Evolutionary conservation across 2,888 invertebrate genomes (phyloP), one percentile per base, ranked within the genome.

Genomic region (Lagria hirta): DNA sequence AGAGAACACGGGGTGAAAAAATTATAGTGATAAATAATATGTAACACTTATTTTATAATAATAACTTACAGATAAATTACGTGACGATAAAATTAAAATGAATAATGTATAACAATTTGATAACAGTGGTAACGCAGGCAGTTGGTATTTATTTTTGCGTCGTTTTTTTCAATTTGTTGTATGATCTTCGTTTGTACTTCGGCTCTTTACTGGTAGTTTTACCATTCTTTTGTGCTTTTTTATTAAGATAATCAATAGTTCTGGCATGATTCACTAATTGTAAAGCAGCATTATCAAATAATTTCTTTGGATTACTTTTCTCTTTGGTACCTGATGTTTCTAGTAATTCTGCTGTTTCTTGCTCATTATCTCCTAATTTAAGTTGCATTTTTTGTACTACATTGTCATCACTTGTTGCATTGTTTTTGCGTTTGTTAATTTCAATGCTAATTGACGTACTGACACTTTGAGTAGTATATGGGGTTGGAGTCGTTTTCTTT

Each of bases 401-500:
- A n/a, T n/a, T n/a, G n/a, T n/a, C n/a, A n/a, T n/a, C n/a, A n/a
- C n/a, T n/a, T n/a, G n/a, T n/a, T n/a, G n/a, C n/a, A n/a, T n/a
- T 21, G 4, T 13, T 48, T 30, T 61, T 61, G 21, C 53, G 62
- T 51, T 71, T 73, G 28, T 76, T 76, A 4, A 78, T 70, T 59
- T 76, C 71, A 34, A 75, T 71, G 60, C 75, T 79, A 3, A 77
- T 73, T 1, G 77, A 77, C 29, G 76, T 77, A 45, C 73, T 73
- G 7, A 72, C 73, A 38, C 77, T 78, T 57, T 75, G 75, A 45
- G 73, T 74, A 4, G 73, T 73, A 20, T 57, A 51, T 16, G 69
- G 37, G n/a, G 37, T 54, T 35, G 38, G 28, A 4, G 55, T 59
- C 17, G n/a, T n/a, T n/a, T n/a, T n/a, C n/a, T n/a, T n/a, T n/a